A percentile compares a stretch with the other conserved stretches of the same genome.
These are phyloP conservation scores for Octonoba sinensis DNA, from an alignment of 2,888 invertebrate species.

Conservation along the genomic window DNA sequence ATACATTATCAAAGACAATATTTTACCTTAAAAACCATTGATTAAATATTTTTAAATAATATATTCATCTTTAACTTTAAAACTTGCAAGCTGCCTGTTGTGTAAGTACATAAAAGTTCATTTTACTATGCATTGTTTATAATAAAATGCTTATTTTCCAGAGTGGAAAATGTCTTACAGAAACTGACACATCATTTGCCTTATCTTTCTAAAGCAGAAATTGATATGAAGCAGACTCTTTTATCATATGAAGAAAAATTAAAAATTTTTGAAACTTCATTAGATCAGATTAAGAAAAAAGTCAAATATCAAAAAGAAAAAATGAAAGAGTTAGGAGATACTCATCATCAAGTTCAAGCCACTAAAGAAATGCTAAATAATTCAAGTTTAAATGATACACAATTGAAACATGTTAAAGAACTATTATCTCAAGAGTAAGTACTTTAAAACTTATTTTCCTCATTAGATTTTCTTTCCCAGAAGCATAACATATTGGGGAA, in stretches of 20 bases:
- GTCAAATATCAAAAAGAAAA: constrained; percentile 36
- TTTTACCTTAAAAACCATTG: no score
- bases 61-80: no score
- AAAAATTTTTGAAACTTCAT: constrained; percentile 37
- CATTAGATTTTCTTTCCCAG: no score
- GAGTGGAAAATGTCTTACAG: constrained; percentile 48
- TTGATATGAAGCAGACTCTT: constrained; percentile 50
- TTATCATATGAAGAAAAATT: constrained; percentile 45
- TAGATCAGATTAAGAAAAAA: constrained; percentile 46
- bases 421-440: constrained; percentile 51
- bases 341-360: no score
- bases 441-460: background rate
- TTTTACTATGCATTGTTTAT: background rate
- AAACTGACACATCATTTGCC: constrained; percentile 35
- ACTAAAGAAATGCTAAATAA: constrained; percentile 2
- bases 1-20: no score
- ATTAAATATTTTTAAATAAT: no score
- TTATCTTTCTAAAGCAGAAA: constrained; percentile 45
- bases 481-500: no score
- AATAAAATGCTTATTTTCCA: constrained; percentile 14
- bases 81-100: background rate
- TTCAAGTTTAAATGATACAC: constrained; percentile 37
- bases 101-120: background rate
- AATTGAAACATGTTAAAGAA: constrained; percentile 50
- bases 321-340: constrained; percentile 11